Base-by-base conservation (phyloP, 2,888 invertebrate species). In the Cosmia trapezina region DNA sequence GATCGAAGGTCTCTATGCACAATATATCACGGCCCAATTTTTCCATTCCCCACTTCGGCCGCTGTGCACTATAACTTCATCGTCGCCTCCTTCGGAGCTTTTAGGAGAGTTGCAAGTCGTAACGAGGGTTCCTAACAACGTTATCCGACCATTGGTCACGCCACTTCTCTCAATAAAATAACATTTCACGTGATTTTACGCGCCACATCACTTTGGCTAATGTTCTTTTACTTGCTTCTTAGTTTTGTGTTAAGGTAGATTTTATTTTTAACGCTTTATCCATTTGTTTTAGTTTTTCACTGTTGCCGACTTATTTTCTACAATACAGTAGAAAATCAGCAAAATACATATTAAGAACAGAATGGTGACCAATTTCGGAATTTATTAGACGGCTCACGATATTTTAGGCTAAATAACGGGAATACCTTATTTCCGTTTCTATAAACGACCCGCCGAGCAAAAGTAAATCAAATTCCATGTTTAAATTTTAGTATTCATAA, bases 51-150 rank as follows among this genome's bases (percentile, higher is more conserved):
- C 4, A 51, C 60, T 43, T 51, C 51, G 71, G 49, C 51, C 56
- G 22, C 51, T 54, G 45, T 49, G n/a, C 45, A 73, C 67, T 71
- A 28, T 59, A 72, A 70, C 37, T 72, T 62, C 33, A 60, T 76
- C 37, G 22, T 19, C 51, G 60, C 12, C 66, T 53, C 51, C 67
- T 62, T 51, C 7, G 19, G 47, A 75, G 68, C 63, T 72, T 62
- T 63, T 62, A 68, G 43, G 11, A 17, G 28, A 51, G 56, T 33
- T 81, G 67, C 54, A 37, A 59, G 45, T 43, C 65, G 78, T 83
- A 84, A 86, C 80, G 69, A 82, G 82, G 84, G 81, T 84, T 14
- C 37, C 66, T 81, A 85, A 86, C 76, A 57, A 73, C 51, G 68
- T 86, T 85, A 85, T 63, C 60, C 74, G 73, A 68, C 70, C 72